Evolutionary conservation across 2,797 vertebrate species (phyloP), one percentile per base, ranked within the genome.

Genomic region (Cyclopterus lumpus): DNA sequence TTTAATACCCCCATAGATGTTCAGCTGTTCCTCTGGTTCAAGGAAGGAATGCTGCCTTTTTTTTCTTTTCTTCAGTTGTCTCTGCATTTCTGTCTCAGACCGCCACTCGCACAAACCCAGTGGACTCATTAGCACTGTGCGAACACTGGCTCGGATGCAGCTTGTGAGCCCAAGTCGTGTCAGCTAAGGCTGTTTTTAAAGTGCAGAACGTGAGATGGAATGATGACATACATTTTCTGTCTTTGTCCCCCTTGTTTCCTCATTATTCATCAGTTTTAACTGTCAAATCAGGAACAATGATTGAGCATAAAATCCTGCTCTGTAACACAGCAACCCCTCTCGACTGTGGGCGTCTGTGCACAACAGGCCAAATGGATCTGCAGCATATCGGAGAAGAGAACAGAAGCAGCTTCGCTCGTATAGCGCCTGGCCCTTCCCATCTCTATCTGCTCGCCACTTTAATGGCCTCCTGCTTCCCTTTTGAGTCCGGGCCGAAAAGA

Each of bases 401-500:
- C n/a, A n/a, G n/a, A n/a, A 67, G 65, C 53, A 74, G 81, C 77
- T 74, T 79, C 82, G 74, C 73, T 75, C 66, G 30, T 67, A 65
- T 30, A 36, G 54, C 59, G 81, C 78, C 83, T 61, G 77, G 79
- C 85, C 80, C 87, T 79, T 80, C 71, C 82, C 66, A 55, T 84
- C 71, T 54, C 77, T 76, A 8, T 81, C 74, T 72, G 70, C 71
- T 53, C 60, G 67, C 82, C 79, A 76, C 67, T 64, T 82, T 77
- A 88, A 87, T 86, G 80, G 84, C 84, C 81, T 83, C 71, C 73
- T 64, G 83, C 78, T 84, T 71, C 66, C 26, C 73, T 75, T 68
- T 24, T 44, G 71, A 84, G 79, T 28, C 67, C 6, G 64, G 87
- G 89, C 83, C 89, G 83, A n/a, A 86, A 86, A 84, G 78, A 78